Evolutionary conservation across 2,797 vertebrate genomes (phyloP).

Genomic region (Epinephelus coioides): DNA sequence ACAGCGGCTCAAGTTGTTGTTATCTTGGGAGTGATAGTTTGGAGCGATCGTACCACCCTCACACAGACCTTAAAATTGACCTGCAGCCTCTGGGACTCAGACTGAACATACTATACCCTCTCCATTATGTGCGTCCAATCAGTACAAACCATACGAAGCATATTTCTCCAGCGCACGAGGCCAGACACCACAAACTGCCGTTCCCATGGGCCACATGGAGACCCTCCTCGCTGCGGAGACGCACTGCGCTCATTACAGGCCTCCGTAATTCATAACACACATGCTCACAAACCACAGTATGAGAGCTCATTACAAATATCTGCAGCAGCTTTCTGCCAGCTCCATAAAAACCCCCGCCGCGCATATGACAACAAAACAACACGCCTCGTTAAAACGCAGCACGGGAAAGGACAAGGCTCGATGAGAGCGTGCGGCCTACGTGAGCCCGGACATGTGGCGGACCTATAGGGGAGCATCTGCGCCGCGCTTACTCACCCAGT

Average conservation of each 20-base stretch:
- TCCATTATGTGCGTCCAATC: constrained; percentile 47
- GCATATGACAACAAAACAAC: constrained; percentile 63
- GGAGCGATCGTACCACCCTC: constrained; percentile 31
- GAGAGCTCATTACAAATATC: constrained; percentile 50
- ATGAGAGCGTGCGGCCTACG: neutral
- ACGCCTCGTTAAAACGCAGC: constrained; percentile 60
- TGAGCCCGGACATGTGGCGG: constrained; percentile 36
- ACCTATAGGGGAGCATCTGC: constrained; percentile 54
- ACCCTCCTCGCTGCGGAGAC: constrained; percentile 48
- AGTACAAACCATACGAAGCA: constrained; percentile 20
- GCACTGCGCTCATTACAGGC: constrained; percentile 50
- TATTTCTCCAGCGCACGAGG: constrained; percentile 45
- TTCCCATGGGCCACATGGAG: constrained; percentile 34
- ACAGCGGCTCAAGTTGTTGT: constrained; percentile 36
- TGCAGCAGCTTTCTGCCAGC: constrained; percentile 29
- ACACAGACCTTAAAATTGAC: constrained; percentile 40
- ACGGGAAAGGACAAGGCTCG: constrained; percentile 30
- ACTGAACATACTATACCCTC: constrained; percentile 35
- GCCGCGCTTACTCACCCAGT: constrained; percentile 30
- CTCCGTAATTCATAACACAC: constrained; percentile 64
- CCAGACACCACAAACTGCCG: constrained; percentile 62
- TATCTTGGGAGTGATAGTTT: constrained; percentile 45
- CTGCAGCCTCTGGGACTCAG: constrained; percentile 25
- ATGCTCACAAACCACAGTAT: constrained; percentile 36
- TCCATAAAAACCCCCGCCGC: constrained; percentile 34